phyloP scores from a whole-genome alignment of 2,797 vertebrate genomes.

The Pipistrellus pygmaeus region DNA sequence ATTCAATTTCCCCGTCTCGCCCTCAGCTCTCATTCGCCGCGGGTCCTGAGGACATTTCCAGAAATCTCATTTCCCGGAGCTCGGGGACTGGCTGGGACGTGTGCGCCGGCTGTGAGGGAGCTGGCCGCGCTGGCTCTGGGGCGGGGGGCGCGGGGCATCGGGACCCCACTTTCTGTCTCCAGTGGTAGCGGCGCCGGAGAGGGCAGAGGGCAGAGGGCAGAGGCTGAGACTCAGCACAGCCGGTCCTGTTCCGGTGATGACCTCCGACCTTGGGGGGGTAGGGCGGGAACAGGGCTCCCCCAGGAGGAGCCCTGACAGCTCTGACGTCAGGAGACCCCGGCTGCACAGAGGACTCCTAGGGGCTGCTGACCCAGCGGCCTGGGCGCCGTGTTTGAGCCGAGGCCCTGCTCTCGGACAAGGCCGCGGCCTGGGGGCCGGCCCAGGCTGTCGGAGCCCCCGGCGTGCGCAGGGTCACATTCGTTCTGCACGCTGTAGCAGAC shows the following conservation, averaged over 20 bases:
- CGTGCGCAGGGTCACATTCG: neutral
- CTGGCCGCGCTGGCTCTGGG: fast-evolving
- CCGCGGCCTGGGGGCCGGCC: fast-evolving
- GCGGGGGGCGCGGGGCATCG: fast-evolving
- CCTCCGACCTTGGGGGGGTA: fast-evolving
- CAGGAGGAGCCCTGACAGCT: fast-evolving
- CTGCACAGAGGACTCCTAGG: neutral
- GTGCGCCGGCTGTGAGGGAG: fast-evolving
- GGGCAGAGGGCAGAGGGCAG: fast-evolving
- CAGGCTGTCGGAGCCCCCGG: fast-evolving
- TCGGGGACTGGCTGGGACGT: neutral
- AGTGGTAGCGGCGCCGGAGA: fast-evolving
- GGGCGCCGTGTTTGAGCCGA: neutral
- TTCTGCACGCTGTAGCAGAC: neutral
- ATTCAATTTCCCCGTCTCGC: conserved; percentile 59
- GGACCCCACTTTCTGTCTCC: fast-evolving
- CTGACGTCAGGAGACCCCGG: neutral
- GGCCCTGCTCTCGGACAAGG: fast-evolving
- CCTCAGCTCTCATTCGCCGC: neutral
- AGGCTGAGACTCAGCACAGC: fast-evolving
- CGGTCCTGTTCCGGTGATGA: fast-evolving
- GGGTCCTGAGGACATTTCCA: conserved; percentile 3
- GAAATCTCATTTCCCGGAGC: neutral
- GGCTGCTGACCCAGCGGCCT: fast-evolving
- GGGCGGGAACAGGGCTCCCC: fast-evolving